Evolutionary conservation across 1,140 invertebrate species (phyloP), one percentile per base, ranked within the genome.

Genomic region (Papilio polytes): DNA sequence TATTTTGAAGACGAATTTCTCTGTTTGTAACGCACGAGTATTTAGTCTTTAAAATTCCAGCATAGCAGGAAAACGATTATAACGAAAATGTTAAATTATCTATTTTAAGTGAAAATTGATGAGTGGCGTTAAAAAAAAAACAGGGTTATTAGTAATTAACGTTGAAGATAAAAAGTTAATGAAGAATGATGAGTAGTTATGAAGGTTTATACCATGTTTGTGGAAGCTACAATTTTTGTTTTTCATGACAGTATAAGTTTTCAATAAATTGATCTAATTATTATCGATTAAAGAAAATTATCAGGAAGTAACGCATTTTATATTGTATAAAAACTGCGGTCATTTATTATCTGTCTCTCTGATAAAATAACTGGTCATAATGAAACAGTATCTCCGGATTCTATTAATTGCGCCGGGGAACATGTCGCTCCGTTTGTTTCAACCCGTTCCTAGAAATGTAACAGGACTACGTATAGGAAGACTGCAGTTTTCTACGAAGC

Each of bases 351-450:
- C 46, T 51, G n/a, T 76, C 53, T 76, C 74, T 53, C 12, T 48
- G 46, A 53, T 41, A 78, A 78, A 78, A 78, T 78, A 3, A 56
- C 76, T 22, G 56, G 31, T 51, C 53, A 56, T 59, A 78, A 78
- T 77, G 74, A 56, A 56, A 78, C 77, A 41, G 56, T 66, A 78
- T 78, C 56, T 41, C 36, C 18, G 56, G 56, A n/a, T 66, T 78
- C 77, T 66, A 78, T 78, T 78, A 78, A 78, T 63, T 78, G 77
- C 77, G 44, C 77, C 36, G 59, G 36, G 12, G 20, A 59, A 78
- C 74, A 78, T 59, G 74, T 78, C 22, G 74, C 74, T 78, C 77
- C 77, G 56, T 78, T 78, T 78, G 76, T 78, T 78, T 59, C 22
- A 44, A 78, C 56, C 44, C 44, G 77, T 78, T 78, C 77, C 46